Percentiles rank a stretch among this genome's conserved stretches.
Evolutionary conservation across 1,140 invertebrate species (phyloP).

Genomic region (Cotesia typhae): DNA sequence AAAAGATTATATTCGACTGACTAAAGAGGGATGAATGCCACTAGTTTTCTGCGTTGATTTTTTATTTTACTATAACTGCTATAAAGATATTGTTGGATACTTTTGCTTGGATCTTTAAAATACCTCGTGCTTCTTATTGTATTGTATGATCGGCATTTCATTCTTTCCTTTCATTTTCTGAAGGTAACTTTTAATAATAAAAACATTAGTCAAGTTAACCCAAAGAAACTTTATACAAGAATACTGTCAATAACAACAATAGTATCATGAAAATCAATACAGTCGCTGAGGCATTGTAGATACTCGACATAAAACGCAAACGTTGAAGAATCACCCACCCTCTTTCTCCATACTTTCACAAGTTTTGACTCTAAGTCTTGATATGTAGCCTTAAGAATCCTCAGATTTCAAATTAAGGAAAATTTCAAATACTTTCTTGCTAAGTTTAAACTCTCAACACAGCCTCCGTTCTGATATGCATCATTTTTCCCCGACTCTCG

Average conservation of each 20-base stretch:
- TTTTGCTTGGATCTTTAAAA: too few relatives aligned
- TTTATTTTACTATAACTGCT: too few relatives aligned
- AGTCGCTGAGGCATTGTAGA: too few relatives aligned
- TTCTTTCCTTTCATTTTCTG: too few relatives aligned
- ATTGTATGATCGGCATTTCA: too few relatives aligned
- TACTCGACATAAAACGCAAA: too few relatives aligned
- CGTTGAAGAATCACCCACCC: constrained; percentile 40
- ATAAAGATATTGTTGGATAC: too few relatives aligned
- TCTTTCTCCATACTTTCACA: constrained; percentile 39
- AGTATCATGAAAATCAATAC: constrained; percentile 24
- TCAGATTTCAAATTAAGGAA: constrained; percentile 58
- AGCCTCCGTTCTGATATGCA: constrained; percentile 13
- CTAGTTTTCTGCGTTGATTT: too few relatives aligned
- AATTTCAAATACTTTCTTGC: constrained; percentile 56
- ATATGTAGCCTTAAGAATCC: constrained; percentile 45
- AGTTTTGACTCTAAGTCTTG: constrained; percentile 40
- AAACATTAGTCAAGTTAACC: too few relatives aligned
- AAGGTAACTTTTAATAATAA: too few relatives aligned
- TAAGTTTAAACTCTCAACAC: constrained; percentile 46
- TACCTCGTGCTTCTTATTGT: too few relatives aligned
- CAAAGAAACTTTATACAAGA: too few relatives aligned
- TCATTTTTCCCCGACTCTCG: constrained; percentile 29
- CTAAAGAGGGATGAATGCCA: background rate
- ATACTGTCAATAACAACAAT: background rate
- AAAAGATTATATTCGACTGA: constrained; percentile 26